Evolutionary conservation across 92 coral and sea anemone species (phyloP).

Genomic region (Epizoanthus fatuus): DNA sequence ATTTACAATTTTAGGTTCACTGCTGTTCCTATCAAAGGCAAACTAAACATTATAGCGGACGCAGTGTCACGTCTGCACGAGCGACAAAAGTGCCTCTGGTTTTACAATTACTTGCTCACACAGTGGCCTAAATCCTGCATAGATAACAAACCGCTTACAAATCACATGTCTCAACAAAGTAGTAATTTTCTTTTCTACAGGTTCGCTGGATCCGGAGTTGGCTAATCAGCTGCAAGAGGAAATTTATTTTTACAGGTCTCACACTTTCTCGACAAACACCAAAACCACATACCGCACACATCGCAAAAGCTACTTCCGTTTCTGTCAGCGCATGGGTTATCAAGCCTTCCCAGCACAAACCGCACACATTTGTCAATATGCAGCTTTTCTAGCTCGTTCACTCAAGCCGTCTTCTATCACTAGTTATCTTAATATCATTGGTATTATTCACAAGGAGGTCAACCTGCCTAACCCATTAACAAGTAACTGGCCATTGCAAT

Average conservation of each 20-base stretch:
- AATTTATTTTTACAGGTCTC: neutral
- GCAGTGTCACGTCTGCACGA: constrained; percentile 20
- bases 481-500: constrained; percentile 2
- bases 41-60: neutral
- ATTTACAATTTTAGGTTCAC: constrained; percentile 5
- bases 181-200: constrained; percentile 1
- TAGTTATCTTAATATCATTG: constrained; percentile 14
- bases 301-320: constrained; percentile 16
- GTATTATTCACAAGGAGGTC: constrained; percentile 14
- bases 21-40: neutral
- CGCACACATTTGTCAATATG: constrained; percentile 41
- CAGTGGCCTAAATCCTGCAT: too few relatives aligned
- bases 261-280: constrained; percentile 9
- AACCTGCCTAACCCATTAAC: constrained; percentile 11
- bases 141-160: neutral
- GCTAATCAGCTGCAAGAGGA: constrained; percentile 6
- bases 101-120: neutral
- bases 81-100: neutral
- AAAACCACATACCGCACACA: constrained; percentile 19
- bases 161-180: constrained; percentile 2
- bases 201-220: neutral
- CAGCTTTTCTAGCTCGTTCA: constrained; percentile 18
- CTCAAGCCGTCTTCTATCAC: constrained; percentile 32
- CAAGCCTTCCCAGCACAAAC: constrained; percentile 33
- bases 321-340: constrained; percentile 28